Base-by-base conservation (phyloP, 2,888 invertebrate genomes). In the Sphinx pinastri region DNA sequence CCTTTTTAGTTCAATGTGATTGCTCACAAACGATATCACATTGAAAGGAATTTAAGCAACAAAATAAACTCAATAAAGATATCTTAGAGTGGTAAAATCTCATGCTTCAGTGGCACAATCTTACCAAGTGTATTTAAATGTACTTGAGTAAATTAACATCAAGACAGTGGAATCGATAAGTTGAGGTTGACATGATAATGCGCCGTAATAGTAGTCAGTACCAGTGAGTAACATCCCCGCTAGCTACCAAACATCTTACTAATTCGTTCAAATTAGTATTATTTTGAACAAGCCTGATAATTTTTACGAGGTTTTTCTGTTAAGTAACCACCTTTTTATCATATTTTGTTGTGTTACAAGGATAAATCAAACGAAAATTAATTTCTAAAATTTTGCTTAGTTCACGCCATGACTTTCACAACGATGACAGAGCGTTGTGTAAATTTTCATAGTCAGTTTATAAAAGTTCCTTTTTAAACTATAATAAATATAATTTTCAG, bases 221-320 rank as follows among this genome's bases (percentile, higher is more conserved):
- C 63, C 63, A 63, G 63, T 47, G 7, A 12, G 63, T 63, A 63
- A 63, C 49, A 63, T 47, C 49, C 13, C 63, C 45, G 45, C 47
- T 16, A n/a, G 59, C 10, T 45, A 19, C 19, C 45, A 10, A 59
- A 60, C 2, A 54, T 14, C 38, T 38, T 16, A 54, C 16, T 54
- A 2, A 54, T 54, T 54, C 2, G 7, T 14, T 8, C 16, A 0
- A 16, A 54, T 54, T 38, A 54, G n/a, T 8, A 16, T 16, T 16
- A 16, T 54, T 54, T n/a, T 8, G 10, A 8, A 16, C 52, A 16
- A 16, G 16, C 16, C 16, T 54, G 16, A 16, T 16, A 16, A 16
- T 54, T 54, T 25, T 25, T 2, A 25, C 2, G 25, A 25, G 25
- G 25, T 25, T 25, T 25, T 2, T 25, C 2, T 25, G 25, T 25